Percentiles rank a stretch among this genome's conserved stretches.
These are phyloP conservation scores for Julus scandinavius DNA, from an alignment of 2,888 invertebrate species.

Conservation along the genomic window DNA sequence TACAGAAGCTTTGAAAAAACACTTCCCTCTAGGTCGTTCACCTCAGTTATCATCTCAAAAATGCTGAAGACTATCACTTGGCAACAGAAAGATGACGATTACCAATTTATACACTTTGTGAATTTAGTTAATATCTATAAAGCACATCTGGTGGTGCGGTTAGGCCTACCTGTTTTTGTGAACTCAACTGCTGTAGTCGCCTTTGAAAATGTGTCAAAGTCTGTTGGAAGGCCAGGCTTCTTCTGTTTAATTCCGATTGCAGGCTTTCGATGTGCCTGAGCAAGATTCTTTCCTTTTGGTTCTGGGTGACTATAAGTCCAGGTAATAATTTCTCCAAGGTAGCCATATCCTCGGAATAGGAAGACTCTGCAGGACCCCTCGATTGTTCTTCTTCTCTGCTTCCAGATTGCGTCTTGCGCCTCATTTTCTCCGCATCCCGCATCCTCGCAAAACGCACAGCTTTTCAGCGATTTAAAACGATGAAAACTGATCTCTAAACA, in stretches of 20 bases:
- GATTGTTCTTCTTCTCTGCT: constrained; percentile 41
- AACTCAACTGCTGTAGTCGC: constrained; percentile 45
- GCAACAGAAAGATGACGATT: no score
- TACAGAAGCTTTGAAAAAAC: not conserved
- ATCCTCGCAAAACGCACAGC: not conserved
- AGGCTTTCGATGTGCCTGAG: constrained; percentile 8
- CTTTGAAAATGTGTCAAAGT: constrained; percentile 45
- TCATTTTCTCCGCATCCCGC: constrained; percentile 47
- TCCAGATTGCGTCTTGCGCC: constrained; percentile 12
- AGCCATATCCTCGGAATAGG: constrained; percentile 47
- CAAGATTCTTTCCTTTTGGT: constrained; percentile 13
- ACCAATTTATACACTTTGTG: no score
- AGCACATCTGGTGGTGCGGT: not conserved
- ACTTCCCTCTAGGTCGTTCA: not conserved
- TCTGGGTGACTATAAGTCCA: constrained; percentile 50
- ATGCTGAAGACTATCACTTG: not conserved
- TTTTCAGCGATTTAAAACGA: not conserved
- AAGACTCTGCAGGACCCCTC: not conserved
- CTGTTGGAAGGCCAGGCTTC: constrained; percentile 49
- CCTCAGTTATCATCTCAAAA: not conserved
- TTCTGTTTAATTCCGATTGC: constrained; percentile 35
- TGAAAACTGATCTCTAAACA: not conserved
- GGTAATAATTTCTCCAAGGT: constrained; percentile 48
- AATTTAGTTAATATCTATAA: not conserved
- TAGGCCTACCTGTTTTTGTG: constrained; percentile 49